Evolutionary conservation across 2,888 invertebrate genomes (phyloP).

Genomic region (Papilio protenor): DNA sequence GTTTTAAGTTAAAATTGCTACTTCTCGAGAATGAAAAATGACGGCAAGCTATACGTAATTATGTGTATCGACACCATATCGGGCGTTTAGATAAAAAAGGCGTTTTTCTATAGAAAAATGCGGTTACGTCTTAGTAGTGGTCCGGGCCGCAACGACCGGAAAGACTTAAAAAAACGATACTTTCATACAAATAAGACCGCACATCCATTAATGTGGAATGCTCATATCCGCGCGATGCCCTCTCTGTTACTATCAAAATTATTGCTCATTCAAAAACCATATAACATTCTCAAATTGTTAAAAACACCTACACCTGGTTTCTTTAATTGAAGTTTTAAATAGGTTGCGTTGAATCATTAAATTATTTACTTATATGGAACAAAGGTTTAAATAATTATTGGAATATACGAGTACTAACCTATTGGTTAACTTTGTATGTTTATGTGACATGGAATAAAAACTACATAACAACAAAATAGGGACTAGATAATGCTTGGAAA

Average conservation of each 20-base stretch:
- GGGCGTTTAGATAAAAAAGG: slow-evolving; percentile 36
- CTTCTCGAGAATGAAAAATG: slow-evolving; percentile 36
- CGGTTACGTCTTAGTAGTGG: slow-evolving; percentile 40
- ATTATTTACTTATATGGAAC: slow-evolving; percentile 21
- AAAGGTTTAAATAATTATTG: slow-evolving; percentile 11
- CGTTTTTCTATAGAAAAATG: slow-evolving; percentile 44
- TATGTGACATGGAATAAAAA: neutral
- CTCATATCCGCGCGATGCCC: slow-evolving; percentile 8
- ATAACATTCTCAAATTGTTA: slow-evolving; percentile 2
- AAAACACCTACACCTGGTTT: neutral
- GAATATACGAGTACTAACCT: neutral
- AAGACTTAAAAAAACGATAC: slow-evolving; percentile 40
- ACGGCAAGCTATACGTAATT: slow-evolving; percentile 29
- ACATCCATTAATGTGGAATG: slow-evolving; percentile 37
- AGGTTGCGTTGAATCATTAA: neutral
- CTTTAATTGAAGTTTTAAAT: slow-evolving; percentile 1
- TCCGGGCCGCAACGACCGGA: slow-evolving; percentile 37
- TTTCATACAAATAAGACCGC: slow-evolving; percentile 42
- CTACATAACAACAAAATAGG: neutral
- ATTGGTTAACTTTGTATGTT: neutral
- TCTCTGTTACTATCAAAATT: slow-evolving; percentile 29
- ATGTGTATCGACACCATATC: slow-evolving; percentile 39
- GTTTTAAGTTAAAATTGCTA: slow-evolving; percentile 5
- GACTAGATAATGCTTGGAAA: too few relatives aligned
- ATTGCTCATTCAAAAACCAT: slow-evolving; percentile 11